Base-by-base conservation (phyloP, 2,797 vertebrate species). In the Cynopterus sphinx region DNA sequence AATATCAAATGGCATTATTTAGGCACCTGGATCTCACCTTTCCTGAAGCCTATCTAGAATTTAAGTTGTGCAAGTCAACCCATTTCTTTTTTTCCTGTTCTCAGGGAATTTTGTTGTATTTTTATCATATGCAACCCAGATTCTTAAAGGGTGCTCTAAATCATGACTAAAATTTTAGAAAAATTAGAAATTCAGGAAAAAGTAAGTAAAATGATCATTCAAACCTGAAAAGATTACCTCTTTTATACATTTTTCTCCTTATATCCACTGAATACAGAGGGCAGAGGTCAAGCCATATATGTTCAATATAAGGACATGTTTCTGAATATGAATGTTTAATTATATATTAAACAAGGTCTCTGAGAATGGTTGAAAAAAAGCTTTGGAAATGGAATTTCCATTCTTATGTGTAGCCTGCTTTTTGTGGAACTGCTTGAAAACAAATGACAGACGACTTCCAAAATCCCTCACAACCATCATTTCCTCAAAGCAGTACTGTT, bases 401-500 rank as follows among this genome's bases (percentile, higher is more conserved):
- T 71, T 75, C 59, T 82, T 83, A 49, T 43, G 53, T 75, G 33
- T 28, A 53, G 90, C 46, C 10, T 86, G 65, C 53, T 86, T 86
- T 87, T 87, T 82, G 36, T 67, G 11, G 36, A 63, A 43, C 36
- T 61, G 26, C 82, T 82, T 24, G 57, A 59, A 94, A 95, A 94
- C 84, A 77, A 82, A 63, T 91, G 95, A 97, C 59, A 79, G 81
- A 94, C 79, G 87, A 95, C 63, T 90, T 90, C 77, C 55, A 26
- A 90, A 95, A 94, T 71, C 85, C 94, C 92, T 92, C 59, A 61
- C 88, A 82, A 70, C 78, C 61, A 26, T 21, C 63, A 26, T 90
- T 95, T 90, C 82, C 85, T 95, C 63, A 11, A 22, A 92, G 63
- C 74, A 43, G 57, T 16, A 36, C 90, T 55, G 63, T 70, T 74